phyloP scores from a whole-genome alignment of 2,113 vertebrate genomes.

The Nannospalax galili region DNA sequence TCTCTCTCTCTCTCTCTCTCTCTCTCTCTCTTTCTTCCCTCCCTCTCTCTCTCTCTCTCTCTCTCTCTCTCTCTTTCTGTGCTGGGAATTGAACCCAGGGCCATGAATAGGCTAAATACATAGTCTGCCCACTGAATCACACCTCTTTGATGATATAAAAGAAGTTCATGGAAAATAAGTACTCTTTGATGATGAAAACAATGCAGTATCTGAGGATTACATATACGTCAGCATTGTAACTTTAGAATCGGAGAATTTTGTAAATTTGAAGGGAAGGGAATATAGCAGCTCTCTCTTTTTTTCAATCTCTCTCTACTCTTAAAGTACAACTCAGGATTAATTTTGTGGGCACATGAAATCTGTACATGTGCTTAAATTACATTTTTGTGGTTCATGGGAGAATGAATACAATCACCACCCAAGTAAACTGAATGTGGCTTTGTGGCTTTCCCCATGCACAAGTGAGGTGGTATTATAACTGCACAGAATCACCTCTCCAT shows the following conservation, averaged over 20 bases:
- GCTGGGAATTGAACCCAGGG: background rate
- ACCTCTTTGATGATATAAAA: background rate
- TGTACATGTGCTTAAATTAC: background rate
- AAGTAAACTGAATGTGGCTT: background rate
- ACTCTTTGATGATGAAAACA: background rate
- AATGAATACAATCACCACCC: background rate
- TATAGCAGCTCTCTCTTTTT: background rate
- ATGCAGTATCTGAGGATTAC: background rate
- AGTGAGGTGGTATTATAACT: background rate
- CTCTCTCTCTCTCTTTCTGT: background rate
- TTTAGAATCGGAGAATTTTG: constrained; percentile 18
- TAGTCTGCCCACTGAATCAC: background rate
- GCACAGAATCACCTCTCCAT: background rate
- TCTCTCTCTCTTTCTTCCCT: background rate
- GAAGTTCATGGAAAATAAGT: background rate
- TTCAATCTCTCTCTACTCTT: background rate
- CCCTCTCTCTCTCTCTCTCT: too few relatives aligned
- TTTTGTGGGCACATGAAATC: background rate
- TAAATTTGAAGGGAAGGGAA: constrained; percentile 6
- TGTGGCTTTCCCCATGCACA: background rate
- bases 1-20: too few relatives aligned
- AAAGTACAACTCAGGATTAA: background rate
- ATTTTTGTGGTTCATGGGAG: background rate
- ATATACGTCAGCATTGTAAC: background rate
- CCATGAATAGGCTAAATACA: background rate